Evolutionary conservation across 2,888 invertebrate genomes (phyloP).

Genomic region (Arge pagana): DNA sequence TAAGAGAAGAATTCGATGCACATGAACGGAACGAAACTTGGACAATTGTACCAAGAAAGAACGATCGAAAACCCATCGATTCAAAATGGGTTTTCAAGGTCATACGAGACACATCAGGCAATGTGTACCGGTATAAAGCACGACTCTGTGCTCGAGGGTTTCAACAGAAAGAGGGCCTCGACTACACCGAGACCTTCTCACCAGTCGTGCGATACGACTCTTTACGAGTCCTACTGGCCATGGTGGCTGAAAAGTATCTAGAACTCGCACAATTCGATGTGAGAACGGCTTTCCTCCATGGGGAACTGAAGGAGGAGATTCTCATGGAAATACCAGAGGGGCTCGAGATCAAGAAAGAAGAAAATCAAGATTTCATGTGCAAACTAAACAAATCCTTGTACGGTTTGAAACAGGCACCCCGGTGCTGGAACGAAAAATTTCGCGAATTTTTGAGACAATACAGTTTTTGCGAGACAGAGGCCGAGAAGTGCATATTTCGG

Average conservation of each 20-base stretch:
- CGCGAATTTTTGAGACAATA: constrained; percentile 5
- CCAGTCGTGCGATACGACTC: constrained; percentile 7
- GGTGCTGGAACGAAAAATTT: constrained; percentile 17
- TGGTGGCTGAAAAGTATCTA: not conserved
- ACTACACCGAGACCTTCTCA: not conserved
- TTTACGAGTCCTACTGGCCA: constrained; percentile 1
- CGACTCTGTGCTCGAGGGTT: constrained; percentile 22
- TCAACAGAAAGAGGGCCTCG: not conserved
- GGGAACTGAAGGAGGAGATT: not conserved
- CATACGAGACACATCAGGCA: not conserved
- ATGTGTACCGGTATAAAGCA: constrained; percentile 15
- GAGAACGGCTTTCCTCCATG: constrained; percentile 6
- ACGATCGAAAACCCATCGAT: constrained; percentile 5
- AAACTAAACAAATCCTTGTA: constrained; percentile 7
- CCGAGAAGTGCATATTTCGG: constrained; percentile 11
- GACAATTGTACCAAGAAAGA: not conserved
- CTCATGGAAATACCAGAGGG: constrained; percentile 13
- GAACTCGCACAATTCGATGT: constrained; percentile 5
- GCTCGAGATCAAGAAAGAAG: not conserved
- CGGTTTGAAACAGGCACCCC: constrained; percentile 17
- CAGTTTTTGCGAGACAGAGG: constrained; percentile 2
- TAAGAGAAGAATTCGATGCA: constrained; percentile 20
- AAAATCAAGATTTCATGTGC: not conserved
- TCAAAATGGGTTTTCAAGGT: constrained; percentile 19
- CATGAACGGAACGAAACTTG: constrained; percentile 21